Conservation (phyloP, 2,888 invertebrate species). For the Muschampia staudingeri region DNA sequence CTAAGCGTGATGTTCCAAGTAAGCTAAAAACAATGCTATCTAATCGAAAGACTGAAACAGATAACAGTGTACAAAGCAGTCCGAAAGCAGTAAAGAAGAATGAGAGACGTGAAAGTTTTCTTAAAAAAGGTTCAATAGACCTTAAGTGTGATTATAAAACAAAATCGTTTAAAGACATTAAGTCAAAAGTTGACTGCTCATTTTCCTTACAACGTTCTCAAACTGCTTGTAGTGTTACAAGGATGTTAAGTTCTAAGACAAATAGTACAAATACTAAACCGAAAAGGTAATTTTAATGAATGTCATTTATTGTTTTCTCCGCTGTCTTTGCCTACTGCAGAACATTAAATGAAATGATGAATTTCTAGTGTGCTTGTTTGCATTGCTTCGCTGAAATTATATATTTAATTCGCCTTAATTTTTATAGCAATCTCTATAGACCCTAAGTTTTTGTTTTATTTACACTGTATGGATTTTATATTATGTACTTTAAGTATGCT, state of each 20-base stretch:
- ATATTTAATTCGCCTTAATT: neutral
- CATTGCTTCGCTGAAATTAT: neutral
- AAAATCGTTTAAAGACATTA: constrained; percentile 96
- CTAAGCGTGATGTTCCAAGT: constrained; percentile 94
- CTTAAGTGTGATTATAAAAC: constrained; percentile 94
- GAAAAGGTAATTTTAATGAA: constrained; percentile 81
- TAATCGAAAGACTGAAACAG: constrained; percentile 90
- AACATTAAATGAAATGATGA: neutral
- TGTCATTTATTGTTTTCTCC: constrained; percentile 11
- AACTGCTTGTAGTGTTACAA: constrained; percentile 87
- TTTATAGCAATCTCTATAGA: too few relatives aligned
- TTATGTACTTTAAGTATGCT: too few relatives aligned
- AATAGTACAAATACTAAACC: constrained; percentile 85
- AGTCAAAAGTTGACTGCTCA: constrained; percentile 95
- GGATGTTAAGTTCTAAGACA: constrained; percentile 87
- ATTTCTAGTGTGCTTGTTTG: neutral
- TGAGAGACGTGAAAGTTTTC: constrained; percentile 93
- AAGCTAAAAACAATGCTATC: constrained; percentile 94
- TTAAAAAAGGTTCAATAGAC: constrained; percentile 92
- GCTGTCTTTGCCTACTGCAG: neutral
- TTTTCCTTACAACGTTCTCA: constrained; percentile 88
- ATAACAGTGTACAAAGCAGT: constrained; percentile 91
- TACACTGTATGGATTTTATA: too few relatives aligned
- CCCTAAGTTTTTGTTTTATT: too few relatives aligned
- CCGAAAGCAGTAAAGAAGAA: constrained; percentile 91